Conservation (phyloP, 2,888 invertebrate species). For the Clunio marinus region DNA sequence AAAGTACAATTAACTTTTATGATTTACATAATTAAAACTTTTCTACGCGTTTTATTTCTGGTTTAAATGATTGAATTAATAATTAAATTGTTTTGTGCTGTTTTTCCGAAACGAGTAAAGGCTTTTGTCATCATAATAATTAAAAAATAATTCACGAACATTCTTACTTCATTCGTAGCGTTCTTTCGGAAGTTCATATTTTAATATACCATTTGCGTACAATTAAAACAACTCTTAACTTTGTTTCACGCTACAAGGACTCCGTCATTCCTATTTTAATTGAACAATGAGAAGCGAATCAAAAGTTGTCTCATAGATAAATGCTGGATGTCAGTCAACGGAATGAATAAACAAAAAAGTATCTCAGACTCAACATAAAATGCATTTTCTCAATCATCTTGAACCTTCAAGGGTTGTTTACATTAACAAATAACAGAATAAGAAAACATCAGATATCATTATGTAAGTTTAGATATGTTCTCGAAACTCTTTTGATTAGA, state of each 20-base stretch:
- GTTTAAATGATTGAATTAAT: constrained; percentile 28
- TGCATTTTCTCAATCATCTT: too few relatives aligned
- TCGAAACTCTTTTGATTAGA: too few relatives aligned
- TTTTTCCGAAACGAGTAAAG: background rate
- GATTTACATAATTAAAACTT: constrained; percentile 7
- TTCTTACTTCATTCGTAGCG: background rate
- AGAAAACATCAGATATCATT: too few relatives aligned
- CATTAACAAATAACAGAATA: too few relatives aligned
- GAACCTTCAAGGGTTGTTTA: too few relatives aligned
- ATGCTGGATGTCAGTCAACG: too few relatives aligned
- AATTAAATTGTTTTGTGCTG: constrained; percentile 16
- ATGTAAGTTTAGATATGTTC: too few relatives aligned
- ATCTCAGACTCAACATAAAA: too few relatives aligned
- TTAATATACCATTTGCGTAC: constrained; percentile 18
- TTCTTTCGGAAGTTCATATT: background rate
- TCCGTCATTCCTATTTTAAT: background rate
- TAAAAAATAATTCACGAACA: constrained; percentile 19
- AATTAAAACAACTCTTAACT: constrained; percentile 14
- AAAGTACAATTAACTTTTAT: constrained; percentile 27
- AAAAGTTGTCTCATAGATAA: constrained; percentile 15
- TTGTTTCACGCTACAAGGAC: background rate
- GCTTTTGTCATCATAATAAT: constrained; percentile 16
- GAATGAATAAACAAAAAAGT: too few relatives aligned
- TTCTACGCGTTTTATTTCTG: background rate
- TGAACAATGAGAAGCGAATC: background rate